Conservation (phyloP, 2,888 invertebrate species). For the Loripinus fragilis region DNA sequence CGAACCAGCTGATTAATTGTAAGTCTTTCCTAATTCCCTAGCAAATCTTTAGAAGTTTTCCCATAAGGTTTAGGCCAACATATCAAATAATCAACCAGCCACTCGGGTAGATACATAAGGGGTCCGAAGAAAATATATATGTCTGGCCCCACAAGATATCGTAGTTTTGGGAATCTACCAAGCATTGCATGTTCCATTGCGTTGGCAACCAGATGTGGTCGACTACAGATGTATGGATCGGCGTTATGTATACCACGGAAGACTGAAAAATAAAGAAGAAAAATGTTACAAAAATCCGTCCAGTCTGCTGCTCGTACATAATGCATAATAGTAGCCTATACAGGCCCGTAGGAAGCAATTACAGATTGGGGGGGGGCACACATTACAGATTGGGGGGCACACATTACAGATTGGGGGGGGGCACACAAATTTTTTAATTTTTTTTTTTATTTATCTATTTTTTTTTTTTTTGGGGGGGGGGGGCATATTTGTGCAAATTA, state of each 20-base stretch:
- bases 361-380: too few species aligned
- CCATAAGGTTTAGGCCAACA: constrained; percentile 49
- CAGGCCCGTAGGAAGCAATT: too few species aligned
- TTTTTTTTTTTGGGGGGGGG: too few species aligned
- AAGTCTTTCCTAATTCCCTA: background rate
- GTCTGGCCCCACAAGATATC: constrained; percentile 48
- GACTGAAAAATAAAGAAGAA: constrained; percentile 30
- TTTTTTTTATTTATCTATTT: too few species aligned
- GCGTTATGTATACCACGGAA: constrained; percentile 14
- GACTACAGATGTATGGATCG: constrained; percentile 24
- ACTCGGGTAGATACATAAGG: constrained; percentile 29
- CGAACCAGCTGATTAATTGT: too few species aligned
- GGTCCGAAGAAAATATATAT: constrained; percentile 41
- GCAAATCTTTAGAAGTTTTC: constrained; percentile 11
- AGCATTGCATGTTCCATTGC: constrained; percentile 52
- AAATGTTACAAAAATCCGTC: too few species aligned
- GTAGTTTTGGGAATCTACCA: constrained; percentile 39
- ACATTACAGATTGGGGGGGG: too few species aligned
- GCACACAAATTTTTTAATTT: too few species aligned
- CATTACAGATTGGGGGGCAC: too few species aligned
- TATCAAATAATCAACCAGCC: constrained; percentile 31
- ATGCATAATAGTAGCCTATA: too few species aligned
- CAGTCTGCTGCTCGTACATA: too few species aligned
- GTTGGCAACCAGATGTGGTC: constrained; percentile 38
- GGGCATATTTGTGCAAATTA: too few species aligned